These are phyloP conservation scores for Phenganax subtilis DNA, from an alignment of 92 coral and sea anemone genomes.

Conservation along the genomic window DNA sequence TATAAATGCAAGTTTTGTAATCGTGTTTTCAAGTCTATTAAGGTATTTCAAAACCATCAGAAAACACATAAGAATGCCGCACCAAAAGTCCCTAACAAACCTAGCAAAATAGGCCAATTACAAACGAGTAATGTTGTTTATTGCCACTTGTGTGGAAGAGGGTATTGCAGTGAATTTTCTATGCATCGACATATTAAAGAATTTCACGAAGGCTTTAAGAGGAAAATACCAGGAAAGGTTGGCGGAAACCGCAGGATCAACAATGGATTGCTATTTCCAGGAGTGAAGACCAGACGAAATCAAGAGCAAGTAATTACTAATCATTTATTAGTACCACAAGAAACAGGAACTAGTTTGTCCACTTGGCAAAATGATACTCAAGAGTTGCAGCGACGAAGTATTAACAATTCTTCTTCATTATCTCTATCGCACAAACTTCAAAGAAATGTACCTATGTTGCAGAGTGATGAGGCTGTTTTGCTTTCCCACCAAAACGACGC, in stretches of 20 bases:
- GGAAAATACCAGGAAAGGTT: background rate
- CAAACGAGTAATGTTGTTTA: slow-evolving; percentile 43
- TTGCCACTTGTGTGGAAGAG: background rate
- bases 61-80: slow-evolving; percentile 71
- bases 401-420: no score
- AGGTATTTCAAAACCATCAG: slow-evolving; percentile 63
- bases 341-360: no score
- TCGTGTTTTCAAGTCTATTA: background rate
- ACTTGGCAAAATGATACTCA: no score
- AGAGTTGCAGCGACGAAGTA: no score
- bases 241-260: background rate
- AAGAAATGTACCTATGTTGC: no score
- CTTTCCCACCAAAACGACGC: no score
- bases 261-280: no score
- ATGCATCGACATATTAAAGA: background rate
- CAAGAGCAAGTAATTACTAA: no score
- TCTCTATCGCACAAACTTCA: no score
- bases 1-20: background rate
- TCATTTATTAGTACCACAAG: no score
- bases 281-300: no score
- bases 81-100: slow-evolving; percentile 20
- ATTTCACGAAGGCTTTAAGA: background rate
- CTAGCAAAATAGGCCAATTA: slow-evolving; percentile 39
- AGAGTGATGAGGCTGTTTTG: no score
- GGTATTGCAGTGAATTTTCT: background rate